Percentiles rank a stretch among this genome's conserved stretches.
Evolutionary conservation across 35 echinoderm and acorn worm species (phyloP).

Genomic region (Stichopus chloronotus): DNA sequence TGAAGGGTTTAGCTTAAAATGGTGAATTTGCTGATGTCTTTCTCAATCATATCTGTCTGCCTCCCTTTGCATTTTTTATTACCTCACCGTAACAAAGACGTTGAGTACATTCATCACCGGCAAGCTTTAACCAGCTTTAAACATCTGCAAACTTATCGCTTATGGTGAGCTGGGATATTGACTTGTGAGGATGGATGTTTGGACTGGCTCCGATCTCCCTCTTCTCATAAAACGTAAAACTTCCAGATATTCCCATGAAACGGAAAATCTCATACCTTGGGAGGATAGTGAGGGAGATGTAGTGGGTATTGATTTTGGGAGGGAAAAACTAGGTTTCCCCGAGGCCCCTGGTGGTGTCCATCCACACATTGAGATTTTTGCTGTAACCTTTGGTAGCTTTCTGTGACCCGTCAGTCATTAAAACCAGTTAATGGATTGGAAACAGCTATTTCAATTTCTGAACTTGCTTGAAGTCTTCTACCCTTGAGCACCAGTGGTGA

Average conservation of each 20-base stretch:
- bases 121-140: not conserved
- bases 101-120: not conserved
- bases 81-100: not conserved
- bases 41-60: too few relatives aligned
- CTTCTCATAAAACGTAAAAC: not conserved
- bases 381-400: constrained; percentile 20
- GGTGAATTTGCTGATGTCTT: too few relatives aligned
- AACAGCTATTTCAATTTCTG: not conserved
- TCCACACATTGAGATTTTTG: not conserved
- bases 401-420: constrained; percentile 32
- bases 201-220: not conserved
- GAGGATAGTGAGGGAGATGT: not conserved
- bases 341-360: constrained; percentile 16
- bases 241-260: not conserved
- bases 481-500: not conserved
- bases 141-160: not conserved
- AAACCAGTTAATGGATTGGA: not conserved
- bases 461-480: constrained; percentile 28
- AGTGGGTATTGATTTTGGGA: constrained; percentile 33
- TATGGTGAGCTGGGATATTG: not conserved
- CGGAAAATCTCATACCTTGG: not conserved
- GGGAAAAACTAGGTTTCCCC: constrained; percentile 37
- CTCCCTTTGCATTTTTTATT: not conserved
- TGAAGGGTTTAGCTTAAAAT: too few relatives aligned
- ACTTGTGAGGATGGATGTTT: constrained; percentile 22